Base-by-base conservation (phyloP, 2,113 vertebrate species). In the Cervus canadensis region DNA sequence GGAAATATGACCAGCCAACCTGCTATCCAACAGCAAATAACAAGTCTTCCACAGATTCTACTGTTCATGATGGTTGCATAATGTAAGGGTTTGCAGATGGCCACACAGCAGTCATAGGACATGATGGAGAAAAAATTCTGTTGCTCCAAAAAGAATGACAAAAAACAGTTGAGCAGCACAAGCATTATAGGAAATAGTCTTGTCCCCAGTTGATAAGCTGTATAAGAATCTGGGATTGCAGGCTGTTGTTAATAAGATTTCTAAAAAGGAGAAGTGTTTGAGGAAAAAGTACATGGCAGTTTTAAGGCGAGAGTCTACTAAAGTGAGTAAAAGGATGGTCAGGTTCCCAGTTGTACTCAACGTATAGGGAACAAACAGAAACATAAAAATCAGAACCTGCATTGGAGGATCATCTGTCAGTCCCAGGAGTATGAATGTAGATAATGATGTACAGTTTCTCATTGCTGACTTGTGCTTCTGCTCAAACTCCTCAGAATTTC, bases 391-490 rank as follows among this genome's bases (percentile, higher is more conserved):
- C 60, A 62, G 60, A 33, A 62, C 60, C 28, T 62, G 28, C 60
- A n/a, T n/a, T 64, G 30, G 7, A 64, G 33, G 62, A 17, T 9
- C 62, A 64, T 33, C 30, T 17, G 15, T 64, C 62, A 64, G 30
- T 64, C 62, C 62, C 62, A 64, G 62, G 62, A 17, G 30, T 33
- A n/a, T 64, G 15, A 64, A 64, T 64, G 84, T 89, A 17, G 67
- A 87, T 33, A 97, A 40, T 5, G 40, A 30, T 17, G 95, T 96
- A 43, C 60, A 60, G 78, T 98, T 98, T 84, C 33, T 93, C 82
- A 84, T 52, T 40, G 9, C 28, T 14, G 21, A 48, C 74, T 76
- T 57, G 26, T n/a, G 26, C 14, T 36, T 71, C 67, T 86, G 36
- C 52, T 74, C 40, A 57, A 64, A 45, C 8, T 91, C 71, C 13